Conservation (phyloP, 2,888 invertebrate genomes). For the Tolmerus cingulatus region DNA sequence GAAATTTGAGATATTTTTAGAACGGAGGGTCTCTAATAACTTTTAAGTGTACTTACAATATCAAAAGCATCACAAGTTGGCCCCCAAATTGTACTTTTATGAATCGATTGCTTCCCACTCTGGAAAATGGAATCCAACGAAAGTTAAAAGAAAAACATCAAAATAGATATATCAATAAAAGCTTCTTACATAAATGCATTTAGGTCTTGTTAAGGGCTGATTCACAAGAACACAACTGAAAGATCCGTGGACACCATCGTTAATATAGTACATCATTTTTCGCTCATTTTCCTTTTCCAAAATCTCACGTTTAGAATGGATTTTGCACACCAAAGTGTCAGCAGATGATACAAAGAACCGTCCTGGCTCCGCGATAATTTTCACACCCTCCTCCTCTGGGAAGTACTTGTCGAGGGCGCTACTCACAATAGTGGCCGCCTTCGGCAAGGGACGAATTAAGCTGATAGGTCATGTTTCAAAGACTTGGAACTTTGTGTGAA, state of each 20-base stretch:
- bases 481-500: background rate
- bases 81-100: conserved; percentile 84
- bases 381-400: conserved; percentile 68
- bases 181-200: conserved; percentile 56
- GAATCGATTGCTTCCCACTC: background rate
- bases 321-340: conserved; percentile 86
- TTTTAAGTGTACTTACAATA: conserved; percentile 71
- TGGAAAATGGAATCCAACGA: background rate
- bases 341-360: conserved; percentile 95
- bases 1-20: too few species aligned
- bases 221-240: conserved; percentile 98
- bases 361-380: conserved; percentile 96
- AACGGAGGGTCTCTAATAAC: too few species aligned
- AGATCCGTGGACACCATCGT: conserved; percentile 98
- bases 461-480: background rate
- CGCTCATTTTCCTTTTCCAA: conserved; percentile 56
- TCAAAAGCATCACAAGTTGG: conserved; percentile 96
- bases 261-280: conserved; percentile 92
- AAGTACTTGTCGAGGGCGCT: conserved; percentile 82
- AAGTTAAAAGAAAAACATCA: background rate
- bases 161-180: background rate
- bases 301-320: conserved; percentile 78
- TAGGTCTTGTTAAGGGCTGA: conserved; percentile 83
- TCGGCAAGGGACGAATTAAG: conserved; percentile 49
- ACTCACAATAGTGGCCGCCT: conserved; percentile 84